Evolutionary conservation across 1,140 invertebrate genomes (phyloP).

Genomic region (Dendrolimus kikuchii): DNA sequence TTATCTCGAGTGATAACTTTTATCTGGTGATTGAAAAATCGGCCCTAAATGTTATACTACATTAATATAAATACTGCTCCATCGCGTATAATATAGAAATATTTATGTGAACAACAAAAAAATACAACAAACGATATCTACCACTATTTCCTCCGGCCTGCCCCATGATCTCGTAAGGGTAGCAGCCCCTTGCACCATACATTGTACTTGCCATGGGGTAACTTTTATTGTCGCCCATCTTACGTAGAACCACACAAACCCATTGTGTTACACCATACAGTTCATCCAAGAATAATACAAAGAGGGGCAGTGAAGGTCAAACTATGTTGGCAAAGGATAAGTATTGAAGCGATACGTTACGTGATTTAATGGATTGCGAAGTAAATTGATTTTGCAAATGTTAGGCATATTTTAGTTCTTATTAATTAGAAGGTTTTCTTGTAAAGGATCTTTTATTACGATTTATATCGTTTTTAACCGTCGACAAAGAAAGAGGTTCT

Average conservation of each 20-base stretch:
- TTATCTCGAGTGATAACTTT: no score
- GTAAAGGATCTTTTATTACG: no score
- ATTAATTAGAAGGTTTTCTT: conserved; percentile 6
- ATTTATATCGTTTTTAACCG: no score
- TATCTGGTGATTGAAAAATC: no score
- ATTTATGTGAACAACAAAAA: no score
- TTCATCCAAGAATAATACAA: conserved; percentile 8
- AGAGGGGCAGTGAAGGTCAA: conserved; percentile 21
- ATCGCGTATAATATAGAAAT: no score
- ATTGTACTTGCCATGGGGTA: conserved; percentile 61
- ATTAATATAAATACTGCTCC: no score
- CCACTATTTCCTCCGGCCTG: conserved; percentile 27
- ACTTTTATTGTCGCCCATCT: conserved; percentile 57
- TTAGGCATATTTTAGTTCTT: conserved; percentile 9
- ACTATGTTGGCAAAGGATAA: conserved; percentile 30
- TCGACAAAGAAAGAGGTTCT: no score
- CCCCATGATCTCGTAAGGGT: conserved; percentile 43
- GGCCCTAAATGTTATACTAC: no score
- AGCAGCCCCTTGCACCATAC: conserved; percentile 43
- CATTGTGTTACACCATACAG: conserved; percentile 26
- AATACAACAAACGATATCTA: not conserved
- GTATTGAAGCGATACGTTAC: conserved; percentile 43
- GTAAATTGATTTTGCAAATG: conserved; percentile 64
- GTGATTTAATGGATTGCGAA: conserved; percentile 62
- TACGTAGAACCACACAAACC: conserved; percentile 26